Conservation (phyloP, 2,888 invertebrate species). For the Spodoptera exigua region DNA sequence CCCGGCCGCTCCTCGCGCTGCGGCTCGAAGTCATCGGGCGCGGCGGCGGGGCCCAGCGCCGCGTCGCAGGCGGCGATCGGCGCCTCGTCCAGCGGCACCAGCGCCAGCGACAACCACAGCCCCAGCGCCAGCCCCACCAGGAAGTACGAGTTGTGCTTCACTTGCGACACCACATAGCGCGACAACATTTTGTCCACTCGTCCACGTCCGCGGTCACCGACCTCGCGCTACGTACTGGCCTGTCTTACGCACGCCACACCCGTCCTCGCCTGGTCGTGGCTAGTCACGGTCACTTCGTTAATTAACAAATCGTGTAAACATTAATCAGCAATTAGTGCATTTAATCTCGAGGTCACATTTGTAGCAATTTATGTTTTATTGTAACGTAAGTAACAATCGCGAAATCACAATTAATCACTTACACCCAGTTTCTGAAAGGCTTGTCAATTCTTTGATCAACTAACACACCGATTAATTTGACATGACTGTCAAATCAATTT, state of each 20-base stretch:
- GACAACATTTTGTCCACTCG: slow-evolving; percentile 72
- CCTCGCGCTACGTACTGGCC: slow-evolving; percentile 9
- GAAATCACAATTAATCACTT: slow-evolving; percentile 12
- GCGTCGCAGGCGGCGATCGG: slow-evolving; percentile 53
- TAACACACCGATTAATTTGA: too few relatives aligned
- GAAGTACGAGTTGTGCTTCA: slow-evolving; percentile 89
- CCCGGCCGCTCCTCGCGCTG: slow-evolving; percentile 75
- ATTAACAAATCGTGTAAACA: slow-evolving; percentile 41
- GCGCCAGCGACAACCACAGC: slow-evolving; percentile 86
- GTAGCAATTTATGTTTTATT: slow-evolving; percentile 25
- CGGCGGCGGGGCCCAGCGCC: slow-evolving; percentile 36
- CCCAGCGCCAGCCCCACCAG: slow-evolving; percentile 88
- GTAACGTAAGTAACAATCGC: slow-evolving; percentile 15
- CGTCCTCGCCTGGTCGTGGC: slow-evolving; percentile 14
- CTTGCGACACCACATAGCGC: slow-evolving; percentile 83
- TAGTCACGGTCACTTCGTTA: slow-evolving; percentile 21
- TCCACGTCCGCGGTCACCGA: slow-evolving; percentile 11
- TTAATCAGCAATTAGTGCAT: slow-evolving; percentile 53
- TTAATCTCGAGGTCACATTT: slow-evolving; percentile 46
- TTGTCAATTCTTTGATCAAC: too few relatives aligned
- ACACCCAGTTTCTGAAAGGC: too few relatives aligned
- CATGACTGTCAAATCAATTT: too few relatives aligned
- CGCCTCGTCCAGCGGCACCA: slow-evolving; percentile 83
- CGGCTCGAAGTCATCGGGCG: slow-evolving; percentile 80
- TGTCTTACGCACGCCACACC: not conserved